Conservation (phyloP, 2,113 vertebrate genomes). For the Melanotaenia duboulayi region DNA sequence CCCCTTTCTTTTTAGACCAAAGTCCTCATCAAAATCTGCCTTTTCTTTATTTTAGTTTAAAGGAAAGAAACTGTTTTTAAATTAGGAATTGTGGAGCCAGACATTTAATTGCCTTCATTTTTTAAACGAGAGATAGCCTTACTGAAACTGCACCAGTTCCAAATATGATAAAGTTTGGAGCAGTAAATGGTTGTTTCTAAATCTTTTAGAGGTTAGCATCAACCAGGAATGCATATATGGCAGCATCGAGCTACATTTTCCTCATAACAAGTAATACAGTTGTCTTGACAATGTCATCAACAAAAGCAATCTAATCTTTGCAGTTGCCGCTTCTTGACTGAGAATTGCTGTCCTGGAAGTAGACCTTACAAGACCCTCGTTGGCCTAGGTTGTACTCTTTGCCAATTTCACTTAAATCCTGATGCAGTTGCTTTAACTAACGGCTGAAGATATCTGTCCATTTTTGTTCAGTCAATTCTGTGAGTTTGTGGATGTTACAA, state of each 20-base stretch:
- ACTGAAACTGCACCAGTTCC: not conserved
- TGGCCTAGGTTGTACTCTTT: conserved; percentile 1
- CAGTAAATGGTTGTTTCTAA: not conserved
- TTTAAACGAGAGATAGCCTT: conserved; percentile 9
- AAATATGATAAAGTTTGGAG: conserved; percentile 1
- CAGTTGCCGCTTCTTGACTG: conserved; percentile 1
- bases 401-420: conserved; percentile 15
- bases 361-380: conserved; percentile 1
- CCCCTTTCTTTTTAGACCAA: not conserved
- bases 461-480: not conserved
- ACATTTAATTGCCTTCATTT: conserved; percentile 1
- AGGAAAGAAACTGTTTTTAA: conserved; percentile 4
- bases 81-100: not conserved
- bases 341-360: not conserved
- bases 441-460: not conserved
- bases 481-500: not conserved
- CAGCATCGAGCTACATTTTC: not conserved
- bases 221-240: not conserved
- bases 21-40: not conserved
- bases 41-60: not conserved
- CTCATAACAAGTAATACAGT: not conserved
- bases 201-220: conserved; percentile 3
- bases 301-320: conserved; percentile 16
- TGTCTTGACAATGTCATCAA: conserved; percentile 4
- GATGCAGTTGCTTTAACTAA: not conserved